Evolutionary conservation across 35 echinoderm and acorn worm genomes (phyloP), one percentile per base, ranked within the genome.

Genomic region (Lytechinus pictus): DNA sequence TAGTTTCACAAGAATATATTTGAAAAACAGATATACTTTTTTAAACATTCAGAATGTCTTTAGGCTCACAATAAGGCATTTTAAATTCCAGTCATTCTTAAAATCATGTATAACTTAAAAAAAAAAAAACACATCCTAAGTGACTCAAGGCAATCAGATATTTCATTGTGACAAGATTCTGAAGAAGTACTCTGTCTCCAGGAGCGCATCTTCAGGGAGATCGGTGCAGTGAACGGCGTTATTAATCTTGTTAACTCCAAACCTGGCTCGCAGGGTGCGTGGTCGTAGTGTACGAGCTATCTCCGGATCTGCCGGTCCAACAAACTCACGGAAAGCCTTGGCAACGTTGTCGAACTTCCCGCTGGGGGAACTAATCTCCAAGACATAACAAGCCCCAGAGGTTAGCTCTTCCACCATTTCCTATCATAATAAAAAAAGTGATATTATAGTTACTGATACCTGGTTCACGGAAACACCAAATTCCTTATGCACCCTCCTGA

Each of bases 211-310:
- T 54, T 96, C 94, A 9, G 98, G 97, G 10, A 99, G 95, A 56
- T 99, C 98, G 1, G 98, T 97, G 86, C 98, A 99, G 93, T 99
- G 98, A 21, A 99, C 94, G 54, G 97, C 96, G 86, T 97, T 99
- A 53, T 96, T 54, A 19, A 99, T 79, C 66, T 99, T 99, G 52
- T 97, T 89, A 13, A 57, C 91, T n/a, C 98, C 98, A 91, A 96
- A 99, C 33, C 61, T 96, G 12, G 97, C 97, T 9, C 98, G 92
- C 33, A 99, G 94, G 21, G 97, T 99, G 29, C 95, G 95, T 21
- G 97, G 97, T 86, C 97, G 95, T 51, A 99, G 95, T 56, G 96
- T 95, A 28, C 97, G 96, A 13, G 98, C 98, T 21, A 99, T 97
- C 95, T 99, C 98, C 4, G 98, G 98, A 89, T 99, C 98, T 12